Percentiles rank a stretch among this genome's conserved stretches.
Conservation (phyloP, 1,140 invertebrate genomes). For the Brachionus koreanus region DNA sequence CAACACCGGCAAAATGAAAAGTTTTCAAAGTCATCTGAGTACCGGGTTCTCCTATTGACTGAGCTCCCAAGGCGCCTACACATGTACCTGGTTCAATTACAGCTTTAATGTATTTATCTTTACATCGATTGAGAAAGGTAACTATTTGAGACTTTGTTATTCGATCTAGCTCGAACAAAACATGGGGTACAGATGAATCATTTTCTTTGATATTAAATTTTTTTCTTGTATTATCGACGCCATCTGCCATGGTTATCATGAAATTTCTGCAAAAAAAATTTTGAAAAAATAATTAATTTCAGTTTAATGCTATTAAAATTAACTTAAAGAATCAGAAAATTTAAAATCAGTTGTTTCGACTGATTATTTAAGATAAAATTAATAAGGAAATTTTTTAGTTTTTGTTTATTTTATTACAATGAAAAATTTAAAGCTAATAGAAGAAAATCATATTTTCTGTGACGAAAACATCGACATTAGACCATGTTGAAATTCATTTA, state of each 20-base stretch:
- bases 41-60: slow-evolving; percentile 97
- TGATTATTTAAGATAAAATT: too few species aligned
- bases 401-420: too few species aligned
- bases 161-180: slow-evolving; percentile 67
- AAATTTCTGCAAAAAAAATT: not conserved
- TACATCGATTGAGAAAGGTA: slow-evolving; percentile 76
- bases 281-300: too few species aligned
- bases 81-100: slow-evolving; percentile 87
- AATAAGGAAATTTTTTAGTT: too few species aligned
- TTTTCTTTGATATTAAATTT: not conserved
- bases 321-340: too few species aligned
- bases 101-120: slow-evolving; percentile 78
- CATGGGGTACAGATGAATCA: slow-evolving; percentile 38
- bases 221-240: slow-evolving; percentile 4
- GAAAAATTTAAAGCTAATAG: too few species aligned
- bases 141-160: slow-evolving; percentile 76
- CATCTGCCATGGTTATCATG: not conserved
- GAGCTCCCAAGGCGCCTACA: slow-evolving; percentile 91
- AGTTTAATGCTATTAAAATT: too few species aligned
- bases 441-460: too few species aligned
- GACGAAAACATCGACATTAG: too few species aligned
- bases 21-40: slow-evolving; percentile 99
- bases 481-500: too few species aligned
- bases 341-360: too few species aligned
- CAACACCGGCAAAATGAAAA: slow-evolving; percentile 99